Percentiles rank a stretch among this genome's conserved stretches.
phyloP scores from a whole-genome alignment of 2,888 invertebrate species.

The Hemaris fuciformis region DNA sequence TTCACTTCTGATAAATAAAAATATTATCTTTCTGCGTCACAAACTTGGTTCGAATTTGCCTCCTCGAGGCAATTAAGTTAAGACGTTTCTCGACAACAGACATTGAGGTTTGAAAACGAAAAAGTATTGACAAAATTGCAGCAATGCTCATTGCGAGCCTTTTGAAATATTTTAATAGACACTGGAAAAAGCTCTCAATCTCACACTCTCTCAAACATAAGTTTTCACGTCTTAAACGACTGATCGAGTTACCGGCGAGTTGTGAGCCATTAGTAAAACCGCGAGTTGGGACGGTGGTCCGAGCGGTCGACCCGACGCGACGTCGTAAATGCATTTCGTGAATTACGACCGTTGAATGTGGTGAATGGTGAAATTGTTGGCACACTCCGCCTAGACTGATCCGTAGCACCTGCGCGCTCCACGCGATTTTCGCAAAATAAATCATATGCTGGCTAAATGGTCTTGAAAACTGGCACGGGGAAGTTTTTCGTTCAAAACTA shows the following conservation, averaged over 20 bases:
- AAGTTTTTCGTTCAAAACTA: not conserved
- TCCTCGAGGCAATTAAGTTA: too few relatives aligned
- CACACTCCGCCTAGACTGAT: conserved; percentile 36
- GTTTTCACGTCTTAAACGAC: not conserved
- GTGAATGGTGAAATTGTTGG: conserved; percentile 58
- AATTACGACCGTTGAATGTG: conserved; percentile 60
- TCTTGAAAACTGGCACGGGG: conserved; percentile 10
- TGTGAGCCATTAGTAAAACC: conserved; percentile 24
- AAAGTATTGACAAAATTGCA: too few relatives aligned
- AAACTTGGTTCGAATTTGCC: too few relatives aligned
- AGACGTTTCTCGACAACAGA: too few relatives aligned
- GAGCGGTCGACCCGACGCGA: conserved; percentile 29
- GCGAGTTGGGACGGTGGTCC: conserved; percentile 33
- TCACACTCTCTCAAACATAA: too few relatives aligned
- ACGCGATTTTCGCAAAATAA: conserved; percentile 17
- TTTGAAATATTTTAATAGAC: too few relatives aligned
- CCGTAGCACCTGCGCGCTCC: conserved; percentile 43
- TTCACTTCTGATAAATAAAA: too few relatives aligned
- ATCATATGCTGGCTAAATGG: conserved; percentile 21
- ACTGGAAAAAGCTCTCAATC: too few relatives aligned
- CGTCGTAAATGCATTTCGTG: conserved; percentile 65
- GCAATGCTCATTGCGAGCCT: too few relatives aligned
- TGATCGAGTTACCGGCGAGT: not conserved
- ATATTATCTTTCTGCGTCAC: too few relatives aligned
- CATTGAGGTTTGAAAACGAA: too few relatives aligned